Evolutionary conservation across 2,797 vertebrate genomes (phyloP), one percentile per base, ranked within the genome.

Genomic region (Mormyrus proboscirostris): DNA sequence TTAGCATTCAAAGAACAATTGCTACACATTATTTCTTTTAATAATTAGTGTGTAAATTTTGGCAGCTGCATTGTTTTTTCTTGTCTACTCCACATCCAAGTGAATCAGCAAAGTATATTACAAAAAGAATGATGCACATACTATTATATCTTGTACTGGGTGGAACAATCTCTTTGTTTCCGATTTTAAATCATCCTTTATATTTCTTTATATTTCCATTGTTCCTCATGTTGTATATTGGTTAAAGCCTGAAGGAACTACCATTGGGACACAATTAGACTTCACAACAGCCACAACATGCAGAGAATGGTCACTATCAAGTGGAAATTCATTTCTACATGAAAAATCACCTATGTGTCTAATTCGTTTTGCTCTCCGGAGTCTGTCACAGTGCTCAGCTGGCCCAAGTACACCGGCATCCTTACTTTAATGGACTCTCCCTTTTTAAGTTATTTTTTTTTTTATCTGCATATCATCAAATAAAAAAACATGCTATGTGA

Each of bases 401-500:
- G 33, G 33, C 38, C 3, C 19, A 19, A 62, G 50, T 38, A 62
- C 12, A 14, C 19, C 7, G 5, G 55, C 22, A 9, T 89, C 57
- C 47, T 2, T 8, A 7, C 10, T 57, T 22, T 29, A 38, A 53
- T 53, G 1, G 22, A 14, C 19, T 25, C 51, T 53, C 69, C 59
- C 53, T 85, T 47, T 59, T 85, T 6, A 25, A 33, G 29, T 29
- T 44, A 10, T 85, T 50, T 89, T 89, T 6, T 57, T 62, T 44
- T 88, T 25, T 83, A 16, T 59, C 41, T 57, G 7, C 47, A 22
- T 53, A 19, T 38, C 33, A 53, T 50, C 14, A n/a, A 83, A 44
- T 57, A 57, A 33, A 76, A 57, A 76, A 87, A 79, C 49, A 73
- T 10, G 62, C 84, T 50, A 55, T 53, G 14, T 87, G 86, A 87